A percentile compares a stretch with the other conserved stretches of the same genome.
These are phyloP conservation scores for Drosophila merina DNA, from an alignment of 2,888 invertebrate genomes.

Conservation along the genomic window DNA sequence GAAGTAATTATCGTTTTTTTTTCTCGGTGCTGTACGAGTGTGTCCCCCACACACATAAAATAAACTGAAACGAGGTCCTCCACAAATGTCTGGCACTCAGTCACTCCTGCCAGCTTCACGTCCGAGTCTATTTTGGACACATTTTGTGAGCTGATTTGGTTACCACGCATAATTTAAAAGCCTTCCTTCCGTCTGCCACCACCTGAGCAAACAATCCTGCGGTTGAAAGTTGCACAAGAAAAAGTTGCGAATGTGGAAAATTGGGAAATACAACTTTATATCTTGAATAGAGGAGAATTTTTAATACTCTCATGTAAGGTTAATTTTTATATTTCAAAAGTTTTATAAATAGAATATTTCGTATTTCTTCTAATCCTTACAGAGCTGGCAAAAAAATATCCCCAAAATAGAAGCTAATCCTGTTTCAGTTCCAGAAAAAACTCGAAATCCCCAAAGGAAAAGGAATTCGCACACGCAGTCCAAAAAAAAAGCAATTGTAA, in stretches of 20 bases:
- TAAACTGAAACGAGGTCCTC: slow-evolving; percentile 36
- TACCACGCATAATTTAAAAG: slow-evolving; percentile 39
- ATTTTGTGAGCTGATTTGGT: slow-evolving; percentile 42
- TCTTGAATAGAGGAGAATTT: slow-evolving; percentile 1
- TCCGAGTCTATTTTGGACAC: slow-evolving; percentile 39
- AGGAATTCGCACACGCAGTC: slow-evolving; percentile 24
- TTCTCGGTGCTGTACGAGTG: background rate
- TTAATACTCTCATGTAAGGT: slow-evolving; percentile 20
- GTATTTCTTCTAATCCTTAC: background rate
- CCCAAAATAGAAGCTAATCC: slow-evolving; percentile 19
- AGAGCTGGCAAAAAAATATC: slow-evolving; percentile 2
- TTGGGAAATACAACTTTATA: slow-evolving; percentile 17
- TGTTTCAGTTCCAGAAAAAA: background rate
- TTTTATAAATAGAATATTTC: too few species aligned
- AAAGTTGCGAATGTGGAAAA: slow-evolving; percentile 36
- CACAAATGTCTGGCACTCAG: background rate
- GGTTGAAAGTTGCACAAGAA: slow-evolving; percentile 28
- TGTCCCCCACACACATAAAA: slow-evolving; percentile 1
- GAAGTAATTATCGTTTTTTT: slow-evolving; percentile 45
- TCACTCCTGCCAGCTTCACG: background rate
- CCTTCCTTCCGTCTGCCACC: slow-evolving; percentile 36
- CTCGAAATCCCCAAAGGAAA: slow-evolving; percentile 9
- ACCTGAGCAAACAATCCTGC: slow-evolving; percentile 40
- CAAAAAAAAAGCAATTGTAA: slow-evolving; percentile 65
- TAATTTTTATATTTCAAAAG: background rate